A percentile compares a stretch with the other conserved stretches of the same genome.
Evolutionary conservation across 2,113 vertebrate genomes (phyloP).

Genomic region (Ovis canadensis): DNA sequence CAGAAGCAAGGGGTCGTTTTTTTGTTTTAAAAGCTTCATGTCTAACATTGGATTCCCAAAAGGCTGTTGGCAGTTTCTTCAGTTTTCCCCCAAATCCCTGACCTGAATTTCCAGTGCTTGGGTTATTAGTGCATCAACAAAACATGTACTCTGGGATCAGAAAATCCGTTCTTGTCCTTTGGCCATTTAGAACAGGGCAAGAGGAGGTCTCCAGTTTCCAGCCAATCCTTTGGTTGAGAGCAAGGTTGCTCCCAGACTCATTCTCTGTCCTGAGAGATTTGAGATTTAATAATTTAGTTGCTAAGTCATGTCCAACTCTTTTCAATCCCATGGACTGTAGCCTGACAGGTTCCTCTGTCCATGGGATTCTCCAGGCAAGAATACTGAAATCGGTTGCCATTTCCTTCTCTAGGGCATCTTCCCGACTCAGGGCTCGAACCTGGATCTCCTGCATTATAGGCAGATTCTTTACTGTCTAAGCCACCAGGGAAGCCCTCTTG

Average conservation of each 20-base stretch:
- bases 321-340: not conserved
- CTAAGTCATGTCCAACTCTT: not conserved
- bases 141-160: slow-evolving; percentile 53
- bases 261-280: slow-evolving; percentile 56
- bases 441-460: not conserved
- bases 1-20: accelerated
- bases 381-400: not conserved
- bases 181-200: slow-evolving; percentile 64
- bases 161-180: slow-evolving; percentile 72
- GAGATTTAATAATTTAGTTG: slow-evolving; percentile 17
- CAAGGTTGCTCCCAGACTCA: slow-evolving; percentile 49
- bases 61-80: slow-evolving; percentile 12
- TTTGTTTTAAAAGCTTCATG: slow-evolving; percentile 9
- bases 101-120: slow-evolving; percentile 61
- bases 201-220: slow-evolving; percentile 48
- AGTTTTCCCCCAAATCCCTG: slow-evolving; percentile 14
- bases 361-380: not conserved
- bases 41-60: slow-evolving; percentile 21
- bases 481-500: not conserved
- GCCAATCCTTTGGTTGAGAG: slow-evolving; percentile 37
- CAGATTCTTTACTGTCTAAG: not conserved
- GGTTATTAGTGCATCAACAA: slow-evolving; percentile 36
- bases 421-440: accelerated
- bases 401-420: not conserved
- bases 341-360: not conserved